These are phyloP conservation scores for Ophion costatus DNA, from an alignment of 2,888 invertebrate genomes.

Conservation along the genomic window DNA sequence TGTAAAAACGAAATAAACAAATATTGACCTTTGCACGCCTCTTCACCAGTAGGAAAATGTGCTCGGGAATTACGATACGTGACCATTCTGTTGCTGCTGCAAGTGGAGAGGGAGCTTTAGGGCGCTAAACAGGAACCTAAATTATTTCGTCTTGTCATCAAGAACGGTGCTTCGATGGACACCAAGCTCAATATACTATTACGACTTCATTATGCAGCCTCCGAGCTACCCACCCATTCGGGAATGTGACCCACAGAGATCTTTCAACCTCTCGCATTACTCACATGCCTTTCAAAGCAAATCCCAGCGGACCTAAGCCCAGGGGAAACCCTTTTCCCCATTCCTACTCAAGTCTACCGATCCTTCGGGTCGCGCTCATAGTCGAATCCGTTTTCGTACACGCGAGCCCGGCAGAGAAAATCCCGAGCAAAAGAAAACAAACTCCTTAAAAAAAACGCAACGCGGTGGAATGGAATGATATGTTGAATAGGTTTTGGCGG, in stretches of 20 bases:
- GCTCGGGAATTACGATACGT: background rate
- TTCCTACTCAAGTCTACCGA: background rate
- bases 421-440: background rate
- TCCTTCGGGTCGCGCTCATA: background rate
- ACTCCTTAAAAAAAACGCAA: background rate
- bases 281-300: conserved; percentile 7
- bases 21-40: background rate
- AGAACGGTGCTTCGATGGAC: conserved; percentile 26
- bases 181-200: conserved; percentile 61
- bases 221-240: conserved; percentile 67
- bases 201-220: conserved; percentile 77
- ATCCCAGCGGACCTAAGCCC: conserved; percentile 30
- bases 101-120: conserved; percentile 66
- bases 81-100: conserved; percentile 32
- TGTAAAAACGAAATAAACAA: too few species aligned
- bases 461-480: background rate
- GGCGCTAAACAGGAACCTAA: conserved; percentile 76
- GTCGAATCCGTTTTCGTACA: background rate
- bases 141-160: conserved; percentile 70
- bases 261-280: conserved; percentile 16
- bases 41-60: background rate
- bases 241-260: conserved; percentile 74
- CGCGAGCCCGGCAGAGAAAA: background rate
- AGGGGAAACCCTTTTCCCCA: conserved; percentile 23
- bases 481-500: background rate